Conservation (phyloP, 2,888 invertebrate species). For the Microplitis deprimator region DNA sequence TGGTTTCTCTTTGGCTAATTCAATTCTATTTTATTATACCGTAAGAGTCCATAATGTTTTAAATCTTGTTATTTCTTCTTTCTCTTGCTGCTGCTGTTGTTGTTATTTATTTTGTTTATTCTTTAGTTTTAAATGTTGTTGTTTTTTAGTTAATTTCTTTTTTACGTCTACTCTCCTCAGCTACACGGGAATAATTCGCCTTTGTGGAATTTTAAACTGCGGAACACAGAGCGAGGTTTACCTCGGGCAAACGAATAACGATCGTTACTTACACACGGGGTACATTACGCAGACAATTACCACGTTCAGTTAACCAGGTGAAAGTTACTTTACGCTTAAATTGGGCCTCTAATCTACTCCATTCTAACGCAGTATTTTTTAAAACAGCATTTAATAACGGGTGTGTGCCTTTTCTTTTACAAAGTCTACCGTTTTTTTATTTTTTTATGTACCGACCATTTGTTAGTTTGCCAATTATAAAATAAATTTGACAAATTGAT, state of each 20-base stretch:
- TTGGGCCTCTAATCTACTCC: slow-evolving; percentile 19
- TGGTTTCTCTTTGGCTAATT: neutral
- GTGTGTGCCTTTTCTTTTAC: neutral
- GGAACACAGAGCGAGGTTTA: slow-evolving; percentile 2
- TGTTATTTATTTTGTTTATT: neutral
- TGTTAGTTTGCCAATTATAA: slow-evolving; percentile 5
- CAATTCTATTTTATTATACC: neutral
- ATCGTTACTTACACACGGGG: slow-evolving; percentile 43
- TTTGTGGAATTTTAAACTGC: slow-evolving; percentile 40
- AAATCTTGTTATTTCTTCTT: neutral
- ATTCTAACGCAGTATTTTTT: neutral
- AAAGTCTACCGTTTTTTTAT: neutral
- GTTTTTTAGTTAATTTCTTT: neutral
- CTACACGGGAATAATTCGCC: slow-evolving; percentile 19
- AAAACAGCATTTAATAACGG: neutral
- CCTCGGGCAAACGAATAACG: neutral
- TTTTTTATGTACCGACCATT: neutral
- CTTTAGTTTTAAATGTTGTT: neutral
- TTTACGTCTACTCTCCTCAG: neutral
- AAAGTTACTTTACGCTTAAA: slow-evolving; percentile 40
- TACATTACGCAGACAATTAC: slow-evolving; percentile 50
- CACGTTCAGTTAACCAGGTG: slow-evolving; percentile 47
- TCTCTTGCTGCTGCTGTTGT: neutral
- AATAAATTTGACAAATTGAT: slow-evolving; percentile 2
- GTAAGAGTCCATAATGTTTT: neutral